Evolutionary conservation across 2,797 vertebrate genomes (phyloP).

Genomic region (Hydrolagus colliei): DNA sequence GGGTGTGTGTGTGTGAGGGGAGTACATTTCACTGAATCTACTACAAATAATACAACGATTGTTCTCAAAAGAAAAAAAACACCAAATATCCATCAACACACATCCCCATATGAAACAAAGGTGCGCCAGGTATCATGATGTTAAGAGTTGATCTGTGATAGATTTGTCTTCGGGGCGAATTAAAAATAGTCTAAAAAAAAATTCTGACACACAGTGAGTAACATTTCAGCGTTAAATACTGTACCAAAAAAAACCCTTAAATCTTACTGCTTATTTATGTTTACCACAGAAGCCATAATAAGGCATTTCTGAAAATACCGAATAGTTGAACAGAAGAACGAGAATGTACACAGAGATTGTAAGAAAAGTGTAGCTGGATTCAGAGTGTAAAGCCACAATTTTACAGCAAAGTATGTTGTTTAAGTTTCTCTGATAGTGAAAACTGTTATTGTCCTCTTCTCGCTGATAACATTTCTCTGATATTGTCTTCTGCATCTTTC

Average conservation of each 20-base stretch:
- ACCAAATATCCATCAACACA: conserved; percentile 5
- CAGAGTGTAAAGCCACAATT: conserved; percentile 1
- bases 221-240: conserved; percentile 11
- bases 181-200: neutral
- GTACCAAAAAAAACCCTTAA: neutral
- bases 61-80: conserved; percentile 7
- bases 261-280: conserved; percentile 17
- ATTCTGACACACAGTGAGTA: neutral
- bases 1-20: no score
- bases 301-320: neutral
- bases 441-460: conserved; percentile 70
- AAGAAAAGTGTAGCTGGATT: conserved; percentile 8
- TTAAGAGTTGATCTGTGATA: neutral
- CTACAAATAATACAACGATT: neutral
- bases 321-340: neutral
- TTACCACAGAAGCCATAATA: neutral
- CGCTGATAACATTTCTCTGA: conserved; percentile 90
- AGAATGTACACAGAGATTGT: neutral
- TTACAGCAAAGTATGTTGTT: neutral
- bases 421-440: neutral
- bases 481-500: conserved; percentile 93
- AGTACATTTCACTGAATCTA: no score
- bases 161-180: neutral
- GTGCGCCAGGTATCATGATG: neutral
- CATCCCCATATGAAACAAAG: conserved; percentile 1